Percentiles rank a stretch among this genome's conserved stretches.
Conservation (phyloP, 2,113 vertebrate species). For the Phyllostomus discolor region DNA sequence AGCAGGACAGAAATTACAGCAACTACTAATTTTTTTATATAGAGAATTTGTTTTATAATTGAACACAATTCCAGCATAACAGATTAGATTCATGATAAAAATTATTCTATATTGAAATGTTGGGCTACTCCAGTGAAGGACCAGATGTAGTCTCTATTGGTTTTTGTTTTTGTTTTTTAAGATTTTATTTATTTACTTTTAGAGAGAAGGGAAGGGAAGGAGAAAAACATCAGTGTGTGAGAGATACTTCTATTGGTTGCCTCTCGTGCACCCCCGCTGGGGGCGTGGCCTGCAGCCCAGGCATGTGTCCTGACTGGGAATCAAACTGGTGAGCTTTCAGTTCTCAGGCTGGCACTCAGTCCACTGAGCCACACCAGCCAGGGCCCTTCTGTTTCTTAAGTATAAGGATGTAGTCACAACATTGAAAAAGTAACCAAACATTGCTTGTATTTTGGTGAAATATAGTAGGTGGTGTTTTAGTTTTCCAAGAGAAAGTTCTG, state of each 20-base stretch:
- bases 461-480: not conserved
- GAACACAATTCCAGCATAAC: not conserved
- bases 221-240: too few relatives aligned
- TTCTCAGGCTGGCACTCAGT: too few relatives aligned
- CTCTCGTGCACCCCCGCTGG: too few relatives aligned
- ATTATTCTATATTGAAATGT: not conserved
- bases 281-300: too few relatives aligned
- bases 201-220: too few relatives aligned
- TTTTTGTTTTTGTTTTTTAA: not conserved
- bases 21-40: not conserved
- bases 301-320: too few relatives aligned
- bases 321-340: too few relatives aligned
- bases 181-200: too few relatives aligned
- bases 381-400: not conserved
- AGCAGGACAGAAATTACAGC: slow-evolving; percentile 4
- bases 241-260: too few relatives aligned
- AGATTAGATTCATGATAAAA: slow-evolving; percentile 22
- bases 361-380: too few relatives aligned
- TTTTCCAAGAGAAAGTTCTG: slow-evolving; percentile 13
- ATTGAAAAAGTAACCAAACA: not conserved
- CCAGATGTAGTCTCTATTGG: not conserved
- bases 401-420: not conserved
- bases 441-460: not conserved
- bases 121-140: not conserved
- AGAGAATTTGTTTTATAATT: not conserved